phyloP scores from a whole-genome alignment of 2,113 vertebrate species.

The Neolamprologus caudopunctatus region DNA sequence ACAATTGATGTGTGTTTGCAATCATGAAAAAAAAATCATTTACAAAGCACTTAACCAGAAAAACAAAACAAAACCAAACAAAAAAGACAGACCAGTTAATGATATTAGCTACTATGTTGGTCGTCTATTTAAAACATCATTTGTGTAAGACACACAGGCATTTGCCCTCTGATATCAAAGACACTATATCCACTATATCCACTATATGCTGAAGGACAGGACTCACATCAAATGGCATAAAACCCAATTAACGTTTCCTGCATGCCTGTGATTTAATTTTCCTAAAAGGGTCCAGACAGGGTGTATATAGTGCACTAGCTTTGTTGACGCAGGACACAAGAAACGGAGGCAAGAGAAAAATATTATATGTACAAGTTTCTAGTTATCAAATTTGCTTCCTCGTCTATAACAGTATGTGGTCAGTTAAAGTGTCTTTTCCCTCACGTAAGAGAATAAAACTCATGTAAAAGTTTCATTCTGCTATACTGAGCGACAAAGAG shows the following conservation, averaged over 20 bases:
- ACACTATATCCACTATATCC: not conserved
- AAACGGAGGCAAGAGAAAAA: not conserved
- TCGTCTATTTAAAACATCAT: slow-evolving; percentile 43
- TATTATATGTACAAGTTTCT: not conserved
- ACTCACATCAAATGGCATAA: slow-evolving; percentile 43
- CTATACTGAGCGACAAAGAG: slow-evolving; percentile 34
- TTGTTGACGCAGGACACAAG: not conserved
- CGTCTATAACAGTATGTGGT: not conserved
- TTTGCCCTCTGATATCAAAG: slow-evolving; percentile 21
- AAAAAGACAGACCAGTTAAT: not conserved
- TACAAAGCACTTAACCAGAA: not conserved
- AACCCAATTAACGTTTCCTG: slow-evolving; percentile 57
- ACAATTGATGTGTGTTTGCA: not conserved
- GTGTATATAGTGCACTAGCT: not conserved
- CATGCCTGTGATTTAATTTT: slow-evolving; percentile 30
- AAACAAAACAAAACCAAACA: not conserved
- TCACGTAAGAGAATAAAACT: not conserved
- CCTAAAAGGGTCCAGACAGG: not conserved
- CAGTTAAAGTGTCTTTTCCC: not conserved
- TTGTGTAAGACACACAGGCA: not conserved
- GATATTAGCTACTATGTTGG: slow-evolving; percentile 13
- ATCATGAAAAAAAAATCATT: not conserved
- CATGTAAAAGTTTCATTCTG: slow-evolving; percentile 18
- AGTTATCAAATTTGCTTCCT: not conserved
- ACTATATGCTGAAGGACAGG: slow-evolving; percentile 29